Evolutionary conservation across 2,797 vertebrate species (phyloP).

Genomic region (Sphenopsis melanotis): DNA sequence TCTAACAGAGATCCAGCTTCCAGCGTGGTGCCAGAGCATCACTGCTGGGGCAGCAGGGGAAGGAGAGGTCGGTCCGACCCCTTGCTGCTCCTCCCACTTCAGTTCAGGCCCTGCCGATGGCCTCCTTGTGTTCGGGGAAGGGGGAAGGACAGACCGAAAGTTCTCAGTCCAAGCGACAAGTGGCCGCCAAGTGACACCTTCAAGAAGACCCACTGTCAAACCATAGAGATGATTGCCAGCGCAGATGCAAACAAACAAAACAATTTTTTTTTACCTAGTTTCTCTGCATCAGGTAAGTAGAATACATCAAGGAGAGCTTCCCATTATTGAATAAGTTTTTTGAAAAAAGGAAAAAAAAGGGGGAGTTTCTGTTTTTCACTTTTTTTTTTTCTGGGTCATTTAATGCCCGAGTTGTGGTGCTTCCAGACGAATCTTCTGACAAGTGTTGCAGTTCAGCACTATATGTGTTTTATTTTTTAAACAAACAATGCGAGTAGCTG

Average conservation of each 20-base stretch:
- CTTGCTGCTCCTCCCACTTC: neutral
- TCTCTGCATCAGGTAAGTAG: neutral
- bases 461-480: neutral
- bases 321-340: neutral
- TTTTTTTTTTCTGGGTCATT: fast-evolving
- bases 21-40: neutral
- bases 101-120: neutral
- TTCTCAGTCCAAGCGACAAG: fast-evolving
- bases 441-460: neutral
- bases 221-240: neutral
- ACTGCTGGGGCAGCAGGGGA: neutral
- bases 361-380: too few relatives aligned
- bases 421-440: neutral
- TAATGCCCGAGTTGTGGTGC: neutral
- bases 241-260: neutral
- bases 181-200: fast-evolving
- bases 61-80: neutral
- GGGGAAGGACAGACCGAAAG: neutral
- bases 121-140: fast-evolving
- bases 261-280: neutral
- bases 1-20: neutral
- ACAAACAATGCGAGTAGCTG: neutral
- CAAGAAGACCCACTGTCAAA: neutral
- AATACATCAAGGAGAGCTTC: neutral
- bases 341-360: too few relatives aligned